Evolutionary conservation across 2,113 vertebrate genomes (phyloP), one percentile per base, ranked within the genome.

Genomic region (Ellobius talpinus): DNA sequence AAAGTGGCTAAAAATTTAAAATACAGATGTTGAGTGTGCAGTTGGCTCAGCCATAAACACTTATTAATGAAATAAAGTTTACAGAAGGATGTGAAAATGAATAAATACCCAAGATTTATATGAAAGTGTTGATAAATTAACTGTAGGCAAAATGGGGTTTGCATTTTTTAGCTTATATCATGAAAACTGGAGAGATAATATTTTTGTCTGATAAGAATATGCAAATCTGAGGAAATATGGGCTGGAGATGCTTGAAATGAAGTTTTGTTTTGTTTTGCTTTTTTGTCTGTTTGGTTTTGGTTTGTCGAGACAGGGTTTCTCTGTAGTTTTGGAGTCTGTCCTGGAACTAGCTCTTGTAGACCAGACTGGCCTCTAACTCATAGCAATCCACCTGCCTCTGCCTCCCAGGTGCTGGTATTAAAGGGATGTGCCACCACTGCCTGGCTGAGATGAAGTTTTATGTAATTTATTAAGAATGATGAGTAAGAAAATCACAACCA

Each of bases 371-470:
- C 50, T 50, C 1, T 9, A 50, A 50, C 10, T 50, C 10, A 50
- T 2, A 50, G 50, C 8, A 1, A 50, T 50, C 50, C 50, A 50
- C 9, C 50, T 50, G 50, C 10, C 50, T 50, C 50, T 50, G 50
- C 50, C 50, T 50, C 50, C 50, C 2, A 2, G 11, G 10, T 50
- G 50, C 50, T 50, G 50, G 50, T 50, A 11, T 50, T 50, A 50
- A 50, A 50, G 50, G 50, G 9, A 50, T 50, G 50, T 50, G 10
- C 50, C 50, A 50, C 50, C 50, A 50, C 50, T 50, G 50, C 50
- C 50, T 50, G 50, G 50, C 50, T 42, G 61, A 87, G 96, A 81
- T 87, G 89, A 87, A 91, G 50, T 66, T 90, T 87, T 73, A 7
- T 12, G 29, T 78, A 77, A 77, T 74, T 95, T 96, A 6, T 50